Evolutionary conservation across 2,113 vertebrate species (phyloP).

Genomic region (Rhinolophus ferrumequinum): DNA sequence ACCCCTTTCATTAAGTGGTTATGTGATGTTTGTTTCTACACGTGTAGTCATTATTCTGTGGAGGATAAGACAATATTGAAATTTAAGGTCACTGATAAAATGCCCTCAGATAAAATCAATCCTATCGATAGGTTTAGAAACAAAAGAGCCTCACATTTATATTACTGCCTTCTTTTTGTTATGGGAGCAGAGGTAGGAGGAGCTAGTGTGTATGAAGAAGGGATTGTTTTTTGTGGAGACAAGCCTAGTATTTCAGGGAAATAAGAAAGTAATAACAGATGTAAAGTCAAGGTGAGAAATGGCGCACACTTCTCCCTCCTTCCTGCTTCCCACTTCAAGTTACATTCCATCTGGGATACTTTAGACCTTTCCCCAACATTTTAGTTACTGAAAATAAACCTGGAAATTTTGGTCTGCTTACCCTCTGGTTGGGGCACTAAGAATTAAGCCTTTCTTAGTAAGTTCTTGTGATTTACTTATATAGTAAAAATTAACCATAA

Average conservation of each 20-base stretch:
- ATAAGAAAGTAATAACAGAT: conserved; percentile 82
- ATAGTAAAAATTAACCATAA: conserved; percentile 66
- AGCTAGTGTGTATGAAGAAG: conserved; percentile 60
- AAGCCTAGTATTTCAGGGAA: conserved; percentile 80
- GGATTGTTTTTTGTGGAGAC: conserved; percentile 80
- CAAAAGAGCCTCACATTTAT: conserved; percentile 62
- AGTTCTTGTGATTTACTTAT: conserved; percentile 68
- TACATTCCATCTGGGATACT: conserved; percentile 79
- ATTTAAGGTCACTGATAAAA: conserved; percentile 53
- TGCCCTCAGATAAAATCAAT: conserved; percentile 54
- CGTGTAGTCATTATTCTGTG: conserved; percentile 26
- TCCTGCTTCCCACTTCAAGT: conserved; percentile 78
- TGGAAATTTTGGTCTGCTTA: conserved; percentile 69
- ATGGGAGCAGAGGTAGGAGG: neutral
- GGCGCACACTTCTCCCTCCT: conserved; percentile 64
- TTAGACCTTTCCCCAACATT: conserved; percentile 72
- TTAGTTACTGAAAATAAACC: conserved; percentile 78
- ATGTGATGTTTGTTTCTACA: conserved; percentile 40
- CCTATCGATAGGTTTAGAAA: conserved; percentile 64
- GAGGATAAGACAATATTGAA: conserved; percentile 52
- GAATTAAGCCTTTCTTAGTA: conserved; percentile 69
- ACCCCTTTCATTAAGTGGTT: neutral
- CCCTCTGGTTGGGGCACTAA: conserved; percentile 66
- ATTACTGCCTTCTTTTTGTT: conserved; percentile 58
- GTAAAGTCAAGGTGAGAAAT: conserved; percentile 81